These are phyloP conservation scores for Sycophila sp. DNA, from an alignment of 1,140 invertebrate species.

Conservation along the genomic window DNA sequence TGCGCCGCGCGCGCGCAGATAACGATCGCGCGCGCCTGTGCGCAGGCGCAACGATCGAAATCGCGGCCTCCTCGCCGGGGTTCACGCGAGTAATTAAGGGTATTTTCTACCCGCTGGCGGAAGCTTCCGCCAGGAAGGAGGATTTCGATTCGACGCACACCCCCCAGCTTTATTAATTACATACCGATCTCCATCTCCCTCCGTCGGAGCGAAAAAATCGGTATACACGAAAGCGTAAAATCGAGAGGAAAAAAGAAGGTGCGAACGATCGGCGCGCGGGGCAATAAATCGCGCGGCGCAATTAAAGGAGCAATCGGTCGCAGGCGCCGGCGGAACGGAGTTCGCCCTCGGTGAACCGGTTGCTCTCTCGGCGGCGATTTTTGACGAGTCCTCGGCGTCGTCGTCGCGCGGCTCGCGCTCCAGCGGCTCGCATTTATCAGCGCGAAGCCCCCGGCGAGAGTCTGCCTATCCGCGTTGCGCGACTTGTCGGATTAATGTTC, in stretches of 20 bases:
- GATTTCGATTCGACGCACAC: no score
- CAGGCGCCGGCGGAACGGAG: conserved; percentile 49
- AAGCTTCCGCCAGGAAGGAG: neutral
- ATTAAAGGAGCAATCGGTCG: conserved; percentile 9
- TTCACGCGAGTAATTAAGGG: neutral
- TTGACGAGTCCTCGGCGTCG: conserved; percentile 43
- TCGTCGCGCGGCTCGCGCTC: no score
- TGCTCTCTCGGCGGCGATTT: conserved; percentile 50
- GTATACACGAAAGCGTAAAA: no score
- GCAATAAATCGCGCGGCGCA: no score
- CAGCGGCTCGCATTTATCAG: conserved; percentile 25
- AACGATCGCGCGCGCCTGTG: conserved; percentile 36
- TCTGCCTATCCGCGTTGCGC: conserved; percentile 1
- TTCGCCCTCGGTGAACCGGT: conserved; percentile 56
- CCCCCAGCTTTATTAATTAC: no score
- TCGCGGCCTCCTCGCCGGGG: conserved; percentile 44
- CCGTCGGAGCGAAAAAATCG: no score
- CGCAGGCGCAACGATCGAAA: conserved; percentile 39
- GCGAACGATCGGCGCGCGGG: no score
- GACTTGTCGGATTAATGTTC: conserved; percentile 31
- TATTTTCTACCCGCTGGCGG: no score
- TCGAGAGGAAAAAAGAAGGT: no score
- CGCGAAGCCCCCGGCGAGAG: neutral
- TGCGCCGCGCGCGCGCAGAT: neutral
- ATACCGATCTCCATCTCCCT: no score